phyloP scores from a whole-genome alignment of 2,797 vertebrate genomes.

The Falco novaeseelandiae region DNA sequence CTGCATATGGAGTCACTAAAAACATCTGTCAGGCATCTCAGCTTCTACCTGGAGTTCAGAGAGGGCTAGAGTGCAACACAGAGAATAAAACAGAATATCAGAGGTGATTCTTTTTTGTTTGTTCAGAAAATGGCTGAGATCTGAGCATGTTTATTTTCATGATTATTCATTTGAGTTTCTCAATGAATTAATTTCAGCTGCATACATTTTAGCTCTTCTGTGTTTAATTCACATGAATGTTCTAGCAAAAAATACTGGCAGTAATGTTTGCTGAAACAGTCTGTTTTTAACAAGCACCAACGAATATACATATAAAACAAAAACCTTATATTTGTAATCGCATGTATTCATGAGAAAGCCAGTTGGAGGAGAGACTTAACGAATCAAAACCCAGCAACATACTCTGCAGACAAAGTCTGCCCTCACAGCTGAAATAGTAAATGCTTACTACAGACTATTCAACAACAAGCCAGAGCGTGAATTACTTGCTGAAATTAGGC shows the following conservation, averaged over 20 bases:
- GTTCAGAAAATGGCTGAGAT: background rate
- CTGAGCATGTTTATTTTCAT: background rate
- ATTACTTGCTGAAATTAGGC: constrained; percentile 24
- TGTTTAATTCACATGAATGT: background rate
- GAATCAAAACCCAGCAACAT: background rate
- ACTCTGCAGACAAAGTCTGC: background rate
- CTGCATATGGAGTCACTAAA: constrained; percentile 18
- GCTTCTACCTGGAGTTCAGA: constrained; percentile 17
- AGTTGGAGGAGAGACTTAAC: background rate
- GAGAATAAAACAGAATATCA: background rate
- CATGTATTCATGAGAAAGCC: background rate
- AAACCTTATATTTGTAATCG: background rate
- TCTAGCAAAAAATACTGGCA: background rate
- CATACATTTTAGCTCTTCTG: background rate
- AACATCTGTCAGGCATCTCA: background rate
- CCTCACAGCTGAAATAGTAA: background rate
- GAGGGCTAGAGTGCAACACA: background rate
- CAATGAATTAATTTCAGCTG: background rate
- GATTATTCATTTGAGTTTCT: background rate
- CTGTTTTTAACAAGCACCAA: background rate
- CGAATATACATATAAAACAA: background rate
- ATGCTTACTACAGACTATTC: background rate
- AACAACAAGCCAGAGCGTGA: background rate
- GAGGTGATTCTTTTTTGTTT: background rate
- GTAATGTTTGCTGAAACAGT: background rate